These are phyloP conservation scores for Drosophila maculinotata DNA, from an alignment of 2,888 invertebrate species.

Conservation along the genomic window DNA sequence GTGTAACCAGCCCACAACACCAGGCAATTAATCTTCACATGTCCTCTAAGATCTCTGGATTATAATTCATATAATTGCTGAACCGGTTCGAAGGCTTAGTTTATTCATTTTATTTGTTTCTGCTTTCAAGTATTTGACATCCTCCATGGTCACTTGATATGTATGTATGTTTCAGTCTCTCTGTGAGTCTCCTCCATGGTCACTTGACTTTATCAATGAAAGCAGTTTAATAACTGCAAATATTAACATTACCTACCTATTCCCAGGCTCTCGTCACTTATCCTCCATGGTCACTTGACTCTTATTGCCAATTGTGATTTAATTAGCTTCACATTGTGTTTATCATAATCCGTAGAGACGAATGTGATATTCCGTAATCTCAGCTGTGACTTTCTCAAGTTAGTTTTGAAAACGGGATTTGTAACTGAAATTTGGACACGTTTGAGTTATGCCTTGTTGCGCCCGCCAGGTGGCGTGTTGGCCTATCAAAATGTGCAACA, in stretches of 20 bases:
- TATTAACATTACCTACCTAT: no score
- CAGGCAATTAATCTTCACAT: background rate
- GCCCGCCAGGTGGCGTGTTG: constrained; percentile 40
- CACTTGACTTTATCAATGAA: constrained; percentile 8
- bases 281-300: constrained; percentile 14
- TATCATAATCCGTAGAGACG: background rate
- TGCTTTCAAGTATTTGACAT: background rate
- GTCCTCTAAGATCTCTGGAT: background rate
- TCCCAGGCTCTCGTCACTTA: no score
- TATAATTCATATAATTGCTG: no score
- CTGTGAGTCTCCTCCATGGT: background rate
- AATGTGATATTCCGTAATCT: constrained; percentile 3
- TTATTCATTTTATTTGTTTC: no score
- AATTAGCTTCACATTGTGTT: background rate
- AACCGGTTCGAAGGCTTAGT: no score
- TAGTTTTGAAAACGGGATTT: background rate
- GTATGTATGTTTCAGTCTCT: no score
- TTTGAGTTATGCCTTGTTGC: constrained; percentile 42
- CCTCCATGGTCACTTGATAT: constrained; percentile 1
- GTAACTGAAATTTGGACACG: background rate
- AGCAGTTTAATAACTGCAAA: no score
- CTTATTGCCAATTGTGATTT: background rate
- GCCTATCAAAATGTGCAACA: constrained; percentile 5
- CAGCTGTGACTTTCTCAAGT: constrained; percentile 14
- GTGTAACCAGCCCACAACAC: background rate